These are phyloP conservation scores for Maniola hyperantus DNA, from an alignment of 2,888 invertebrate species.

Conservation along the genomic window DNA sequence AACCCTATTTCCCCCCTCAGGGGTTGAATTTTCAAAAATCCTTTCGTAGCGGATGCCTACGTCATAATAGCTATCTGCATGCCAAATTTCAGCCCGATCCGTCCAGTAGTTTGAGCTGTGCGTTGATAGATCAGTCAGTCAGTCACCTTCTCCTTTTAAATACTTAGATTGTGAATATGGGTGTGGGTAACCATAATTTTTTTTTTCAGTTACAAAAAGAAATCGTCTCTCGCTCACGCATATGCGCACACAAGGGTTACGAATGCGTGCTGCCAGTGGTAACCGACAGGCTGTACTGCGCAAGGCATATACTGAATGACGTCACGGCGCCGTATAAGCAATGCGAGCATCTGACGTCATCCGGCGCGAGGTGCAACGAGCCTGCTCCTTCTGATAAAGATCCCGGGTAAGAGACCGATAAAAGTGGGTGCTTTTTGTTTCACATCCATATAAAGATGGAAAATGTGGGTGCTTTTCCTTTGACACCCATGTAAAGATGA, in stretches of 20 bases:
- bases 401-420: constrained; percentile 50
- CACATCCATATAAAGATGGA: not conserved
- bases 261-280: constrained; percentile 86
- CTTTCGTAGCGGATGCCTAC: too few relatives aligned
- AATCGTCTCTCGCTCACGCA: constrained; percentile 82
- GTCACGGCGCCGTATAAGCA: constrained; percentile 91
- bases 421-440: not conserved
- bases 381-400: constrained; percentile 84
- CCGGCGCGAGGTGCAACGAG: constrained; percentile 88
- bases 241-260: constrained; percentile 85
- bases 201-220: constrained; percentile 82
- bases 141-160: too few relatives aligned
- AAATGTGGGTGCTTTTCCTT: too few relatives aligned
- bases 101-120: too few relatives aligned
- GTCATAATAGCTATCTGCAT: too few relatives aligned
- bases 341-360: constrained; percentile 86
- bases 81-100: too few relatives aligned
- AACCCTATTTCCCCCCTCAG: too few relatives aligned
- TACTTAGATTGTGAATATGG: too few relatives aligned
- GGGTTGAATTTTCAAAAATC: too few relatives aligned
- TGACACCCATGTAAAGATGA: too few relatives aligned
- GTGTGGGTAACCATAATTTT: not conserved
- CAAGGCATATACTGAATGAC: constrained; percentile 91
- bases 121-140: too few relatives aligned
- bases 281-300: constrained; percentile 89